Percentiles rank a stretch among this genome's conserved stretches.
Evolutionary conservation across 2,888 invertebrate species (phyloP).

Genomic region (Ceratothoa steindachneri): DNA sequence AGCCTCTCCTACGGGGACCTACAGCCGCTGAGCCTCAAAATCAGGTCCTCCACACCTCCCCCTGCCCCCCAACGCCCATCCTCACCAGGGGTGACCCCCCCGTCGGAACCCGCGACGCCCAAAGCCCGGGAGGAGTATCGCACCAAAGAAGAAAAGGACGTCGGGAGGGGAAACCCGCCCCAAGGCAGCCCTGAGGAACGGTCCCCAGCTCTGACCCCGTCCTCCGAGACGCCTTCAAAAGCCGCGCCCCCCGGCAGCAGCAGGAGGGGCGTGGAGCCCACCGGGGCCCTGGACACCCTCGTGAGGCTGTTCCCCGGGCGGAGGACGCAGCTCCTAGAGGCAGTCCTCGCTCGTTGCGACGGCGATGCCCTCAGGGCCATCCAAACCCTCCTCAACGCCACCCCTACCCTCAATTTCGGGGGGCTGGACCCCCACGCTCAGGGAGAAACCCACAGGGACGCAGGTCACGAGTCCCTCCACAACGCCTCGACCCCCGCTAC

Average conservation of each 20-base stretch:
- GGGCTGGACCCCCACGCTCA: not conserved
- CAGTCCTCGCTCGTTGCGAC: conserved; percentile 73
- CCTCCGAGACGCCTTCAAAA: not conserved
- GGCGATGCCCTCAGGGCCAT: conserved; percentile 89
- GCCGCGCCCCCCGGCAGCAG: not conserved
- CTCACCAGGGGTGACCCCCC: not conserved
- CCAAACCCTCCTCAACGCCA: conserved; percentile 77
- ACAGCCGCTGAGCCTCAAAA: conserved; percentile 42
- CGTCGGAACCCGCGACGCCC: conserved; percentile 1
- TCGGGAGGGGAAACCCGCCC: conserved; percentile 48
- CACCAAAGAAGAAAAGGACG: conserved; percentile 23
- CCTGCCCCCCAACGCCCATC: conserved; percentile 10
- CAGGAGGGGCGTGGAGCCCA: no score
- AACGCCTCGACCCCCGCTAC: conserved; percentile 15
- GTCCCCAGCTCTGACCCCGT: conserved; percentile 17
- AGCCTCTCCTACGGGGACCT: conserved; percentile 31
- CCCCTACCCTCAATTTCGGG: no score
- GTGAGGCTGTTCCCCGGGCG: conserved; percentile 84
- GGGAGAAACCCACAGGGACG: not conserved
- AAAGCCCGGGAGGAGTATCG: conserved; percentile 8
- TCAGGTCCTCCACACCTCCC: conserved; percentile 40
- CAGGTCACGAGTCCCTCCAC: not conserved
- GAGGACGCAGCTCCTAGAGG: conserved; percentile 78
- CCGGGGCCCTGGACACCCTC: conserved; percentile 70
- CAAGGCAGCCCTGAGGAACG: conserved; percentile 36